phyloP scores from a whole-genome alignment of 1,140 invertebrate species.

The Lutraria rhynchaena region DNA sequence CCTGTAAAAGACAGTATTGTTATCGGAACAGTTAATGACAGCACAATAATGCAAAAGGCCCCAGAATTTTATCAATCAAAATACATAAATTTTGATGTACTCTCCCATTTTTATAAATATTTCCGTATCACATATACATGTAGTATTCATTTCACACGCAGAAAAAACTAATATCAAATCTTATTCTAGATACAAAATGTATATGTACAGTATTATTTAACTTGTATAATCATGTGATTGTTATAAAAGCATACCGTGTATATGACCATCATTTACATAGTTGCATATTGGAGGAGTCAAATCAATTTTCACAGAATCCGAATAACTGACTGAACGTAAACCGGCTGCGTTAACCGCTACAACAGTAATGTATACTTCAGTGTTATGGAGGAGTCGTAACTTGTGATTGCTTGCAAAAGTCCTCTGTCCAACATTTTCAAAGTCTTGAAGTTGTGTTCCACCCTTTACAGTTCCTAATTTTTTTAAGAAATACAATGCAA shows the following conservation, averaged over 20 bases:
- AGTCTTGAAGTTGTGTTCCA: no score
- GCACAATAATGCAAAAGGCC: no score
- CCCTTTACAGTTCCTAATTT: constrained; percentile 67
- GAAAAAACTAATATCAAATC: not conserved
- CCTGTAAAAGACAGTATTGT: no score
- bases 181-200: not conserved
- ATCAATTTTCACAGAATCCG: no score
- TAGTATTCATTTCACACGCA: not conserved
- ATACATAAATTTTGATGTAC: no score
- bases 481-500: no score
- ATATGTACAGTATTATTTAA: not conserved
- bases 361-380: constrained; percentile 60
- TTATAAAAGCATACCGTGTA: not conserved
- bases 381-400: constrained; percentile 61
- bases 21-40: no score
- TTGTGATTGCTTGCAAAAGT: constrained; percentile 60
- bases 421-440: no score
- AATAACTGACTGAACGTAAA: not conserved
- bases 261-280: no score
- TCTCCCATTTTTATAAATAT: no score
- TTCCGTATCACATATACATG: not conserved
- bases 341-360: not conserved
- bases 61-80: no score
- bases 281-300: no score
- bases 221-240: not conserved